Evolutionary conservation across 92 coral and sea anemone genomes (phyloP), one percentile per base, ranked within the genome.

Genomic region (Pocillopora meandrina): DNA sequence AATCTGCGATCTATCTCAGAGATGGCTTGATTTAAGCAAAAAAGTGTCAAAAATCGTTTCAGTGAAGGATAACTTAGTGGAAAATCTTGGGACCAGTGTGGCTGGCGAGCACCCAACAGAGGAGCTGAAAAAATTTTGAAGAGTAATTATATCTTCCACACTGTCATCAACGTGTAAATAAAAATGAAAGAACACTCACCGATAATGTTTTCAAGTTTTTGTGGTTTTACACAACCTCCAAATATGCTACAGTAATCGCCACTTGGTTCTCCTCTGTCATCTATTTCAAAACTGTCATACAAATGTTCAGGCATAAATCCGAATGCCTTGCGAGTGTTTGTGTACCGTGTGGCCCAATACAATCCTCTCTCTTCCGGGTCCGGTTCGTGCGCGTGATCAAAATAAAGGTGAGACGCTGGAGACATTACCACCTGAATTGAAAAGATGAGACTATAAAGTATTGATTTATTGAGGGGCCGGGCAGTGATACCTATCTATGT

Each of bases 321-420:
- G 84, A 92, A 95, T 12, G 92, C 87, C 35, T 95, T 95, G 35
- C 86, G 87, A 10, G 96, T 92, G 67, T 95, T 94, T 9, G 92
- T 92, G 86, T 72, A 95, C 36, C 95, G 88, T 1, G 98, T 95
- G 34, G 98, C 98, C 98, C 98, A 95, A 86, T 90, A 88, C 61
- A 49, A 70, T 1, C 98, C 98, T 76, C 90, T 92, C 85, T 95
- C 98, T 59, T 92, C 93, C 15, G 98, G 98, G 90, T 95, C 94
- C 19, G 95, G 95, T 59, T 94, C 98, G 64, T 94, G 88, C 49
- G 98, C 95, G 70, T 89, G 93, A 80, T 95, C 98, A 74, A 95
- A 92, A 86, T 95, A 95, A 8, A 92, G 84, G 79, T 92, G 92
- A 33, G 93, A 82, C 35, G 98, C 98, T 26, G 88, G 98, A 34